Percentiles rank a stretch among this genome's conserved stretches.
These are phyloP conservation scores for Halichondria panicea DNA, from an alignment of 37 sponge, comb jelly and placozoan species.

Conservation along the genomic window DNA sequence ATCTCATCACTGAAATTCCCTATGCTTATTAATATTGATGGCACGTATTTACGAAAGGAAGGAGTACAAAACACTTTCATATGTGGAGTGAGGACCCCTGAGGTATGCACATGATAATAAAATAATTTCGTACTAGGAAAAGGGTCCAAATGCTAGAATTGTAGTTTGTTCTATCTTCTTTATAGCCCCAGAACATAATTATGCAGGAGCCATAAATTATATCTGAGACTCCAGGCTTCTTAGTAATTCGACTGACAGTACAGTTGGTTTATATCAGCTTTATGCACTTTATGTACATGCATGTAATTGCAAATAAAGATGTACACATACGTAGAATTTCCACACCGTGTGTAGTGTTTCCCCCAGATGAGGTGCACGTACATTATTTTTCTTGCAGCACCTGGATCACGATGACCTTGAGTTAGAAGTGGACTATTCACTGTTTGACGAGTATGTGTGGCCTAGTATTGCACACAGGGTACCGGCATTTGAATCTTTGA, in stretches of 20 bases:
- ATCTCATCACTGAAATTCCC: constrained; percentile 16
- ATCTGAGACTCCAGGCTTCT: too few relatives aligned
- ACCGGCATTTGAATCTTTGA: constrained; percentile 85
- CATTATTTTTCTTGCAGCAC: too few relatives aligned
- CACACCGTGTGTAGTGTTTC: too few relatives aligned
- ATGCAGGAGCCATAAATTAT: too few relatives aligned
- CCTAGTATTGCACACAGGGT: constrained; percentile 73
- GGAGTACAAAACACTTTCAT: constrained; percentile 39
- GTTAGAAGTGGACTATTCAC: constrained; percentile 77
- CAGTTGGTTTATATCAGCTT: too few relatives aligned
- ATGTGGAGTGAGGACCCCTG: constrained; percentile 44
- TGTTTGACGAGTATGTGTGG: constrained; percentile 88
- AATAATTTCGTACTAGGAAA: neutral
- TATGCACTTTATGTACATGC: too few relatives aligned
- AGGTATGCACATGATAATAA: constrained; percentile 9
- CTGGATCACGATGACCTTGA: constrained; percentile 58
- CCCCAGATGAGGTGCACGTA: too few relatives aligned
- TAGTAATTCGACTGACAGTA: too few relatives aligned
- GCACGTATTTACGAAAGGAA: constrained; percentile 59
- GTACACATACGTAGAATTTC: too few relatives aligned
- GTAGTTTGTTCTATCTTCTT: neutral
- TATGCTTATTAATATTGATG: constrained; percentile 52
- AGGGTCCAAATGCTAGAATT: neutral
- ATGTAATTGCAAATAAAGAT: too few relatives aligned
- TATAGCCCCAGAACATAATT: neutral